phyloP scores from a whole-genome alignment of 2,113 vertebrate species.

The Pavo muticus region DNA sequence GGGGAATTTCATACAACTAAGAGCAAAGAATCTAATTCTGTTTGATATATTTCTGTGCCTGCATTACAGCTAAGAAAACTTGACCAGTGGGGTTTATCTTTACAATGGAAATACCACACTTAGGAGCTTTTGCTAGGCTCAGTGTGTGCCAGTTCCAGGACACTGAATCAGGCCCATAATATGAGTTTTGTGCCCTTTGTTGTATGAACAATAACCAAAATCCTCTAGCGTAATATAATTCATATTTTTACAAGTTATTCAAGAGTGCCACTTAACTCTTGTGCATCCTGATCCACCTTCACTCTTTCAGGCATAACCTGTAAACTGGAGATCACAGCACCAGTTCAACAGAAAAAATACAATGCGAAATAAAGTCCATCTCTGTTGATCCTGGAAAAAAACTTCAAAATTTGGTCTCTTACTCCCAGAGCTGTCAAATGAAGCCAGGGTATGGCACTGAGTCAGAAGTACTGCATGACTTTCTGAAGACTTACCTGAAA shows the following conservation, averaged over 20 bases:
- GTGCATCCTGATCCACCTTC: not conserved
- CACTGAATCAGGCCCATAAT: not conserved
- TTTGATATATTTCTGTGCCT: not conserved
- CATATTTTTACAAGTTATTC: not conserved
- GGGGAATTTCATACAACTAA: not conserved
- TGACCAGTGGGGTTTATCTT: not conserved
- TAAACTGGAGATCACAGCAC: slow-evolving; percentile 4
- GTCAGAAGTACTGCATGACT: not conserved
- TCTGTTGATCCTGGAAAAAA: slow-evolving; percentile 8
- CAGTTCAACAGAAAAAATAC: not conserved
- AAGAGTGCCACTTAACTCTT: not conserved
- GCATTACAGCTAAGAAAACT: not conserved
- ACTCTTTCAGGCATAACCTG: not conserved
- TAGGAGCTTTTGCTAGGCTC: not conserved
- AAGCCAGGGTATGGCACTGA: not conserved
- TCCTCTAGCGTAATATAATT: not conserved
- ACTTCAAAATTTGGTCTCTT: not conserved
- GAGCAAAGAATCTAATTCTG: not conserved
- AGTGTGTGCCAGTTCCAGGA: not conserved
- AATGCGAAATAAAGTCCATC: not conserved
- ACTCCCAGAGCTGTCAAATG: not conserved
- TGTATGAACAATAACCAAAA: rapidly evolving
- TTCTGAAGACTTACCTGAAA: slow-evolving; percentile 29
- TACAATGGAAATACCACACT: not conserved
- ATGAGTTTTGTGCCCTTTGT: not conserved